These are phyloP conservation scores for Corythornis cristatus DNA, from an alignment of 2,113 vertebrate genomes.

Conservation along the genomic window DNA sequence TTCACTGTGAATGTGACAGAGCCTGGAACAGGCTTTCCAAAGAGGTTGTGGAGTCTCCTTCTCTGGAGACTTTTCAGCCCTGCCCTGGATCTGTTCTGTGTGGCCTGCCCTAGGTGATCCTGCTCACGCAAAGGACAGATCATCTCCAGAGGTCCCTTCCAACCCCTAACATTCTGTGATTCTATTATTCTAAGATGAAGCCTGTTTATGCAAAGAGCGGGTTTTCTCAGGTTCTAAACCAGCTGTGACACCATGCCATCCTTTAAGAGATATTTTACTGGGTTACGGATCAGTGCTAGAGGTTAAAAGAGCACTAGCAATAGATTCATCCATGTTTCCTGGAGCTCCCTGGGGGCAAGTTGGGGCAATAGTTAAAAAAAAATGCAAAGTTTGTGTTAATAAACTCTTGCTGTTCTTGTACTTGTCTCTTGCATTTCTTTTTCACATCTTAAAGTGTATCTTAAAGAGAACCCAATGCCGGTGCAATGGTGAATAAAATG, in stretches of 20 bases:
- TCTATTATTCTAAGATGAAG: background rate
- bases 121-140: no score
- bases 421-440: background rate
- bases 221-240: conserved; percentile 11
- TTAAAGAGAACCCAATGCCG: background rate
- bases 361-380: conserved; percentile 4
- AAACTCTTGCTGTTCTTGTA: background rate
- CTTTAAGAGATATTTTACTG: conserved; percentile 37
- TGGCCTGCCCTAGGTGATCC: no score
- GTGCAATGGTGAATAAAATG: background rate
- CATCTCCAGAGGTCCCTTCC: no score
- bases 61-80: no score
- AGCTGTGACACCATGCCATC: background rate
- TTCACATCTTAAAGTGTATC: background rate
- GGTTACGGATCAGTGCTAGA: background rate
- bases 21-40: no score
- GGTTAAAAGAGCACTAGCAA: conserved; percentile 34
- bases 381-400: background rate
- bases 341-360: background rate
- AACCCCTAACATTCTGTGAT: no score
- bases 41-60: no score
- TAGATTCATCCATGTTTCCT: conserved; percentile 14
- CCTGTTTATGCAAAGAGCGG: background rate
- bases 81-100: no score
- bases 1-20: no score